Evolutionary conservation across 2,888 invertebrate genomes (phyloP).

Genomic region (Prenolepis imparis): DNA sequence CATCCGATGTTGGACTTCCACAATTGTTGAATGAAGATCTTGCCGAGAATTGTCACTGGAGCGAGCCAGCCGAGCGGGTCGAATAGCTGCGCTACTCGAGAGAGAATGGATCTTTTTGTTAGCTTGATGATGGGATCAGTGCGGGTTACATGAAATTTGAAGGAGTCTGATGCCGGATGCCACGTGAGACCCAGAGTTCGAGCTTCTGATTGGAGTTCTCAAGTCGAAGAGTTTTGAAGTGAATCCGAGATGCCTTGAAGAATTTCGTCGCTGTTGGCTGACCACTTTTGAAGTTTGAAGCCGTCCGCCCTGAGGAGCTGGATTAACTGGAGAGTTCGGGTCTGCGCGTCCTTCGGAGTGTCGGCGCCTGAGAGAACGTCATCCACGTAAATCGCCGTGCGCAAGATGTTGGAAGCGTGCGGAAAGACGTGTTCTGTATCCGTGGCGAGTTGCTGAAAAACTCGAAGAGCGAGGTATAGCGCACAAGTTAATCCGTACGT

Average conservation of each 20-base stretch:
- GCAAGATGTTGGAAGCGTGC: neutral
- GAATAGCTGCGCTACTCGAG: neutral
- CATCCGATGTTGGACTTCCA: neutral
- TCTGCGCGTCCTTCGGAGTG: neutral
- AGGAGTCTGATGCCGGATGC: neutral
- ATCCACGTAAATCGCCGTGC: neutral
- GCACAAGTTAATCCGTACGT: neutral
- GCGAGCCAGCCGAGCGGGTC: conserved; percentile 20
- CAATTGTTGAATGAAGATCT: neutral
- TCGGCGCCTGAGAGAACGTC: neutral
- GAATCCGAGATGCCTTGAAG: neutral
- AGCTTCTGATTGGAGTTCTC: neutral
- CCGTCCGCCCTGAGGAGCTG: conserved; percentile 1
- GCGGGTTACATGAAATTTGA: neutral
- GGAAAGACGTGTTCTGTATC: conserved; percentile 4
- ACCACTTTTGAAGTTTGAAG: neutral
- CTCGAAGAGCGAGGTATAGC: neutral
- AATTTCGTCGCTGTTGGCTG: neutral
- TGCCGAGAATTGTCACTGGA: neutral
- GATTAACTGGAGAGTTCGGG: neutral
- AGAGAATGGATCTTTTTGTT: neutral
- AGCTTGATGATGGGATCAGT: neutral
- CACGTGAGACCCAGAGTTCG: conserved; percentile 8
- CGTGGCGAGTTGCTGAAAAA: neutral
- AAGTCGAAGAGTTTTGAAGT: neutral